Evolutionary conservation across 2,888 invertebrate species (phyloP).

Genomic region (Napeogenes sylphis): DNA sequence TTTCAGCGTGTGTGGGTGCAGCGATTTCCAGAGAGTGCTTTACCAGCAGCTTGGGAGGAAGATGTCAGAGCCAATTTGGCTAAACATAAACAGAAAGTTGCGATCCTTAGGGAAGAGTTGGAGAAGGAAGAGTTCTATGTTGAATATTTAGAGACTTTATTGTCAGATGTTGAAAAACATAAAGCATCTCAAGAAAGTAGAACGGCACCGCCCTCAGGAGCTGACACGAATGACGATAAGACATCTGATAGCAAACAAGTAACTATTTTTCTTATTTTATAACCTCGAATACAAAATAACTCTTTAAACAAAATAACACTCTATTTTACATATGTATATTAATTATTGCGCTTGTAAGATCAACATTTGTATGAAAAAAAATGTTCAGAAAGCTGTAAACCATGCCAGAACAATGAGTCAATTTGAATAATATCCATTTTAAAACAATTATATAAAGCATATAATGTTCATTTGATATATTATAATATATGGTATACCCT

Average conservation of each 20-base stretch:
- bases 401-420: too few relatives aligned
- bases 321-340: not conserved
- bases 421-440: too few relatives aligned
- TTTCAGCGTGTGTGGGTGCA: conserved; percentile 95
- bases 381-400: too few relatives aligned
- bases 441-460: too few relatives aligned
- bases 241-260: conserved; percentile 70
- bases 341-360: not conserved
- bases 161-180: conserved; percentile 91
- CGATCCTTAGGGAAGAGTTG: conserved; percentile 88
- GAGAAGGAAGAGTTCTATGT: conserved; percentile 95
- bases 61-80: conserved; percentile 93
- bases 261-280: conserved; percentile 36
- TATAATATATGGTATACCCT: too few relatives aligned
- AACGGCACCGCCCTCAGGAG: conserved; percentile 72
- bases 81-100: conserved; percentile 92
- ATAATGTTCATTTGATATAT: too few relatives aligned
- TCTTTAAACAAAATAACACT: conserved; percentile 5
- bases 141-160: conserved; percentile 89
- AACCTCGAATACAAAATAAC: conserved; percentile 16
- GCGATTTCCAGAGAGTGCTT: conserved; percentile 92
- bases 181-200: conserved; percentile 74
- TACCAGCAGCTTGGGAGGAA: conserved; percentile 95
- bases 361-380: not conserved
- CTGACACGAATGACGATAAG: conserved; percentile 71